phyloP scores from a whole-genome alignment of 2,113 vertebrate species.

The Vicugna pacos region DNA sequence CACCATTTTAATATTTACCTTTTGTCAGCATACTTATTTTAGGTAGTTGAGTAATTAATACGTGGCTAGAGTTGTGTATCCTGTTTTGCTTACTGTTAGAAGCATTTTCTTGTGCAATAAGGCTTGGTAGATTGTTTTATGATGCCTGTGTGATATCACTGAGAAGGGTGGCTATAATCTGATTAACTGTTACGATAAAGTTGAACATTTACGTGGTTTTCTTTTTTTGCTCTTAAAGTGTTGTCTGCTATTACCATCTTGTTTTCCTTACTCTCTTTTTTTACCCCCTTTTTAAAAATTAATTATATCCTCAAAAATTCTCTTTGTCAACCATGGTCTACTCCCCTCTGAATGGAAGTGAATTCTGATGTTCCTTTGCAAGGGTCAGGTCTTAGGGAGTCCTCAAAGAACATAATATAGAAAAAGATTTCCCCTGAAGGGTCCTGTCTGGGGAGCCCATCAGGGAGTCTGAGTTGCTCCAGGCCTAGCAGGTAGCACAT shows the following conservation, averaged over 20 bases:
- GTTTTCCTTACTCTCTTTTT: background rate
- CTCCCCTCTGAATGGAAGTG: background rate
- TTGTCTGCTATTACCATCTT: background rate
- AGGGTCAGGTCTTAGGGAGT: background rate
- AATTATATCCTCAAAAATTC: slow-evolving; percentile 25
- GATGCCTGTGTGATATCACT: background rate
- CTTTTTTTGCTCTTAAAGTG: background rate
- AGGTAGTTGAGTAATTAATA: background rate
- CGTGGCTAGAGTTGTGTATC: background rate
- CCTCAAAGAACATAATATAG: background rate
- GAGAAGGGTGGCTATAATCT: background rate
- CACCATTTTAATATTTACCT: slow-evolving; percentile 21
- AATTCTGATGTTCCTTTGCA: slow-evolving; percentile 5
- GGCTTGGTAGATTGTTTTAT: slow-evolving; percentile 3
- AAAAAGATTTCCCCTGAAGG: background rate
- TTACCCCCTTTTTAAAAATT: background rate
- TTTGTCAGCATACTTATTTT: background rate
- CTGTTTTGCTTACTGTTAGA: background rate
- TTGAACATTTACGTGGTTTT: background rate
- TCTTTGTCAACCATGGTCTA: background rate
- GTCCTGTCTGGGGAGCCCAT: background rate
- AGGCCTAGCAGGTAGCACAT: background rate
- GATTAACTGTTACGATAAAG: background rate
- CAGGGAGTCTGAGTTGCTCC: background rate
- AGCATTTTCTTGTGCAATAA: background rate